Percentiles rank a stretch among this genome's conserved stretches.
These are phyloP conservation scores for Martes martes DNA, from an alignment of 2,113 vertebrate genomes.

Conservation along the genomic window DNA sequence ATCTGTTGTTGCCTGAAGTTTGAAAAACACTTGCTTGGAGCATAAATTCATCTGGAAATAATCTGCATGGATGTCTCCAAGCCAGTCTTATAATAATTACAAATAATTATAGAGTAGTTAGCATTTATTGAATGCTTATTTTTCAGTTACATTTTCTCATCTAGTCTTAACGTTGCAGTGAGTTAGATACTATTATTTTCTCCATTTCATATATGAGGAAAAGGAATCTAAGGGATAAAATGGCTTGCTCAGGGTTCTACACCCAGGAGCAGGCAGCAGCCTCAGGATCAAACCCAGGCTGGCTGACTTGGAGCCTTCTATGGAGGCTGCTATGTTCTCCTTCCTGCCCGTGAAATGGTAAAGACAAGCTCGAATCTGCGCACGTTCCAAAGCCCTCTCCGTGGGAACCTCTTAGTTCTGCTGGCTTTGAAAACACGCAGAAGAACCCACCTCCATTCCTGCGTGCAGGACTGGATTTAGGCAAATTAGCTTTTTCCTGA, in stretches of 20 bases:
- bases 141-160: not conserved
- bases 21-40: not conserved
- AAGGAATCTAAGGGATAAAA: not conserved
- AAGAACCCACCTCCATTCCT: not conserved
- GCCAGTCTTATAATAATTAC: not conserved
- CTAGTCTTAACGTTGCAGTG: not conserved
- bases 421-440: not conserved
- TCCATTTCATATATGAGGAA: not conserved
- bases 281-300: not conserved
- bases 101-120: not conserved
- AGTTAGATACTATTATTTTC: not conserved
- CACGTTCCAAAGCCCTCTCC: not conserved
- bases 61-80: not conserved
- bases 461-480: not conserved
- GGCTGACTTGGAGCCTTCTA: not conserved
- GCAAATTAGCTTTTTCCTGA: not conserved
- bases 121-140: not conserved
- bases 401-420: not conserved
- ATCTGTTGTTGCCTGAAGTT: not conserved
- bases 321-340: rapidly evolving
- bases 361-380: not conserved
- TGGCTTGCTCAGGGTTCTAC: not conserved
- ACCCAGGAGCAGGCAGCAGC: rapidly evolving
- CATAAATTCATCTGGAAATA: not conserved
- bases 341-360: not conserved